phyloP scores from a whole-genome alignment of 2,888 invertebrate genomes.

The Deroplatys truncata region DNA sequence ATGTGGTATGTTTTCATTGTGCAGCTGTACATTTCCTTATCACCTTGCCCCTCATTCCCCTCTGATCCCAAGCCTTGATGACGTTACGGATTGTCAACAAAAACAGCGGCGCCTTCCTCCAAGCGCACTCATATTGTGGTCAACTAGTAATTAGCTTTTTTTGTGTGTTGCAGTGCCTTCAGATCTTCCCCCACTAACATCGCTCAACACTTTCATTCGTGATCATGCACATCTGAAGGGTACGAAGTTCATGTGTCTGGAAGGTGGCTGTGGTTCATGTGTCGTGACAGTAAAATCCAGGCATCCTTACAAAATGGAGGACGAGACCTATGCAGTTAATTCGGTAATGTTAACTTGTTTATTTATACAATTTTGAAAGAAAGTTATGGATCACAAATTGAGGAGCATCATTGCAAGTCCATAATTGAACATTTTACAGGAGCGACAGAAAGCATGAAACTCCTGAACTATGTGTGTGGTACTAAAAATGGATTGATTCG shows the following conservation, averaged over 20 bases:
- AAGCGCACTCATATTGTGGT: too few species aligned
- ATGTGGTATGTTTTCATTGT: too few species aligned
- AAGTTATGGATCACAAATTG: not conserved
- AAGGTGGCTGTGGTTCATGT: slow-evolving; percentile 71
- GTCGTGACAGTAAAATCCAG: slow-evolving; percentile 50
- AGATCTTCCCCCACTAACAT: slow-evolving; percentile 48
- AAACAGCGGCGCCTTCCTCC: too few species aligned
- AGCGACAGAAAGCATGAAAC: too few species aligned
- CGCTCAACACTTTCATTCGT: slow-evolving; percentile 60
- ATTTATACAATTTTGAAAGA: not conserved
- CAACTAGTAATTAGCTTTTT: not conserved
- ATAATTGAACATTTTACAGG: too few species aligned
- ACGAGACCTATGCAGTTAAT: slow-evolving; percentile 56
- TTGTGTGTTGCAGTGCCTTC: slow-evolving; percentile 6
- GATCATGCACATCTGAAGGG: slow-evolving; percentile 58
- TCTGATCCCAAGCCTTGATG: too few species aligned
- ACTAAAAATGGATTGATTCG: too few species aligned
- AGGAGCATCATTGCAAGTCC: too few species aligned
- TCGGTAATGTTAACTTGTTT: slow-evolving; percentile 50
- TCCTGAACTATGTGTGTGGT: too few species aligned
- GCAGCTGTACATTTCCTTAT: too few species aligned
- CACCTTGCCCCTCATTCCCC: too few species aligned
- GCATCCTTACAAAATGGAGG: slow-evolving; percentile 49
- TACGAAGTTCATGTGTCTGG: slow-evolving; percentile 67
- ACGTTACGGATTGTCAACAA: too few species aligned